These are phyloP conservation scores for Acromyrmex echinatior DNA, from an alignment of 1,140 invertebrate species.

Conservation along the genomic window DNA sequence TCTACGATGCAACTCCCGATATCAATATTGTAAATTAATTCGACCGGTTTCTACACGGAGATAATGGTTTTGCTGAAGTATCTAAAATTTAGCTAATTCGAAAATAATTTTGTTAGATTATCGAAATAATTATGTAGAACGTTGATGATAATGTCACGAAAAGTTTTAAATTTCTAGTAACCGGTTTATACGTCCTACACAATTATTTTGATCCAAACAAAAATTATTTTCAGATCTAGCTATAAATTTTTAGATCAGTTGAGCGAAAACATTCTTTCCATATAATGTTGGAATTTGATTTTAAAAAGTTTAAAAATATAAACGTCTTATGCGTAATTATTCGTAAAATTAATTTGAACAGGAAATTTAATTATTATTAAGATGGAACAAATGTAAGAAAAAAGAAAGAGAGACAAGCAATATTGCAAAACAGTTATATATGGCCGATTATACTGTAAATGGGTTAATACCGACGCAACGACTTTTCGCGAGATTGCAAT, in stretches of 20 bases:
- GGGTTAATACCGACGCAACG: slow-evolving; percentile 15
- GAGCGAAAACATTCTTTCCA: too few relatives aligned
- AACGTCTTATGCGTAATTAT: background rate
- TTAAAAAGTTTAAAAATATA: background rate
- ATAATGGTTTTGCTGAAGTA: too few relatives aligned
- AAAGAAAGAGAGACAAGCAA: background rate
- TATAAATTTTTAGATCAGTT: background rate
- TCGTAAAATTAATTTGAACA: background rate
- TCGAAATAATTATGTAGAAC: too few relatives aligned
- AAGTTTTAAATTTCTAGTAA: too few relatives aligned
- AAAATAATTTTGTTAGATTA: too few relatives aligned
- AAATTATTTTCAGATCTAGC: too few relatives aligned
- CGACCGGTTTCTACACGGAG: too few relatives aligned
- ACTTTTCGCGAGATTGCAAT: slow-evolving; percentile 33
- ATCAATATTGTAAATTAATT: slow-evolving; percentile 5
- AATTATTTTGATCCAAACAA: too few relatives aligned
- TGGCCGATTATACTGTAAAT: slow-evolving; percentile 12
- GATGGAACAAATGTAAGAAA: background rate
- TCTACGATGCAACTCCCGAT: background rate
- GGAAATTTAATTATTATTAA: background rate
- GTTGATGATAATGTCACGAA: too few relatives aligned
- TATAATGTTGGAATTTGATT: background rate
- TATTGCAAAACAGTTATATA: background rate
- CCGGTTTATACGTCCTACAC: too few relatives aligned
- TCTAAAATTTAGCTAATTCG: too few relatives aligned